A percentile compares a stretch with the other conserved stretches of the same genome.
Conservation (phyloP, 1,140 invertebrate species). For the Rhopalosiphum padi region DNA sequence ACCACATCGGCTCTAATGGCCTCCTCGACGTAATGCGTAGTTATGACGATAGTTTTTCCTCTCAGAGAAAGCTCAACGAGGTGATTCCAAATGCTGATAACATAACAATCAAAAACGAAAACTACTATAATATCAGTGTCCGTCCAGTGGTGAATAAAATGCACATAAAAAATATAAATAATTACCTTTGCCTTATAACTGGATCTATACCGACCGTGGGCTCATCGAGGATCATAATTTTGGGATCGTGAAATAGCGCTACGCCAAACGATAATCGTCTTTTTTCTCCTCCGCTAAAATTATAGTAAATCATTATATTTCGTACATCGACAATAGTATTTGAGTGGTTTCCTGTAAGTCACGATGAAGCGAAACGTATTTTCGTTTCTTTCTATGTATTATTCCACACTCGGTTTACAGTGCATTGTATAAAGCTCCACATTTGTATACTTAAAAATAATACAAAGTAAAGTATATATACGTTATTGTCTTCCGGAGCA, state of each 20-base stretch:
- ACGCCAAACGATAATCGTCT: conserved; percentile 84
- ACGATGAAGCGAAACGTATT: background rate
- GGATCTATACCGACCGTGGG: conserved; percentile 93
- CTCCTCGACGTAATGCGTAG: conserved; percentile 95
- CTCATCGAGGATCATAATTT: conserved; percentile 89
- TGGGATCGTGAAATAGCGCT: conserved; percentile 84
- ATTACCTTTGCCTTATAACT: conserved; percentile 69
- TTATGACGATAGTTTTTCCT: conserved; percentile 81
- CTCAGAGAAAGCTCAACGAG: conserved; percentile 77
- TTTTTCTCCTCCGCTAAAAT: conserved; percentile 87
- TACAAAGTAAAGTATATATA: background rate
- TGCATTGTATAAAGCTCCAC: background rate
- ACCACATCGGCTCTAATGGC: conserved; percentile 83
- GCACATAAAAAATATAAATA: background rate
- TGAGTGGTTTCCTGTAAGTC: background rate
- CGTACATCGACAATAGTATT: background rate
- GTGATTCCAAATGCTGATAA: conserved; percentile 85
- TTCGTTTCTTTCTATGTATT: background rate
- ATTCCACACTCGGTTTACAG: background rate
- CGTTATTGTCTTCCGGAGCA: background rate
- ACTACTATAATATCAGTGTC: conserved; percentile 60
- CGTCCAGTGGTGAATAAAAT: background rate
- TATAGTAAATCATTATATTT: background rate
- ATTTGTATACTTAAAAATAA: background rate
- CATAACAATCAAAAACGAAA: conserved; percentile 63